Conservation (phyloP, 2,888 invertebrate genomes). For the Morpho achilles region DNA sequence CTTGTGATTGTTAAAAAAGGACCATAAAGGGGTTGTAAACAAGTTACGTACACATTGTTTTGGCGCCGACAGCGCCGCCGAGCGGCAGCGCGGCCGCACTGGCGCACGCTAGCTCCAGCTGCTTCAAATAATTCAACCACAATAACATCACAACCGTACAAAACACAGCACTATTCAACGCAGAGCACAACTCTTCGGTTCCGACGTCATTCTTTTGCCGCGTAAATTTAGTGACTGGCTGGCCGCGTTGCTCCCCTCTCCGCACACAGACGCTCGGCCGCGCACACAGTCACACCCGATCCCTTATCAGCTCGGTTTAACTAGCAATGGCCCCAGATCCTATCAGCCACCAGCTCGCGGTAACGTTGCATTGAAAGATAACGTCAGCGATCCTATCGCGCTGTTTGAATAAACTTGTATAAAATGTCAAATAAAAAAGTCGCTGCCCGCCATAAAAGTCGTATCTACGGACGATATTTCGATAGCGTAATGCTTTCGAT, state of each 20-base stretch:
- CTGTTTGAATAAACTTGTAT: conserved; percentile 79
- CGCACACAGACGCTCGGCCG: conserved; percentile 43
- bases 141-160: conserved; percentile 64
- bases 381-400: conserved; percentile 74
- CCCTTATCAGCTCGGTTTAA: conserved; percentile 76
- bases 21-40: conserved; percentile 15
- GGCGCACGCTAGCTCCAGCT: conserved; percentile 66
- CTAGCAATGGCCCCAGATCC: conserved; percentile 77
- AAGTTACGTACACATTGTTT: conserved; percentile 68
- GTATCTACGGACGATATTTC: conserved; percentile 58
- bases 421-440: conserved; percentile 79
- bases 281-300: conserved; percentile 59
- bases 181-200: conserved; percentile 37
- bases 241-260: conserved; percentile 54
- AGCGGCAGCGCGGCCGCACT: conserved; percentile 50
- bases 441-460: conserved; percentile 65
- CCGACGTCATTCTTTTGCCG: conserved; percentile 75
- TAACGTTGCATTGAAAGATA: conserved; percentile 79
- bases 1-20: neutral
- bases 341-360: conserved; percentile 72
- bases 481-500: conserved; percentile 37
- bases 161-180: conserved; percentile 24
- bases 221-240: conserved; percentile 75
- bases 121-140: conserved; percentile 71
- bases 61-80: conserved; percentile 64